Evolutionary conservation across 2,888 invertebrate genomes (phyloP).

Genomic region (Acrobasis repandana): DNA sequence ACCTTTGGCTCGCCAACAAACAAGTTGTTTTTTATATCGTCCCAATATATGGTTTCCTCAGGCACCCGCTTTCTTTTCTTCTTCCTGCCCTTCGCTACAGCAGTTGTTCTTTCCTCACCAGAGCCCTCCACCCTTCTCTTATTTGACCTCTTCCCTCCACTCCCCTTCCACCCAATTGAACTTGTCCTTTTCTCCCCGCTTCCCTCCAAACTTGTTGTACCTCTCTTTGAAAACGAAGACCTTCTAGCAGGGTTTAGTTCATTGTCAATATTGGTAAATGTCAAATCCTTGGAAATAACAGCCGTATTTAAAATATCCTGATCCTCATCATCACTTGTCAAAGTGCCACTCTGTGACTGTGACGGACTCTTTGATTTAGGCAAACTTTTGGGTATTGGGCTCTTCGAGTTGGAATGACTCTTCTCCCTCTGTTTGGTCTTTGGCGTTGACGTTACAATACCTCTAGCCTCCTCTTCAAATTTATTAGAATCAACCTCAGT

Average conservation of each 20-base stretch:
- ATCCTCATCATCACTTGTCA: too few species aligned
- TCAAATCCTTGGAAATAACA: too few species aligned
- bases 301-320: too few species aligned
- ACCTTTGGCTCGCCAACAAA: conserved; percentile 7
- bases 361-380: too few species aligned
- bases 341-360: too few species aligned
- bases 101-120: neutral
- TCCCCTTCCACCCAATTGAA: neutral
- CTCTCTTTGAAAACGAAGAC: too few species aligned
- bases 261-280: too few species aligned
- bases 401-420: too few species aligned
- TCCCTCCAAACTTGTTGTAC: too few species aligned
- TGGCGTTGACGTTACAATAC: conserved; percentile 4
- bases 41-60: neutral
- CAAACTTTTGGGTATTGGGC: too few species aligned
- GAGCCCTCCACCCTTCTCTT: neutral
- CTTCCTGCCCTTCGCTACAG: neutral
- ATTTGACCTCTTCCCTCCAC: neutral
- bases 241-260: too few species aligned
- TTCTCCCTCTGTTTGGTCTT: neutral
- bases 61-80: neutral
- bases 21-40: conserved; percentile 6
- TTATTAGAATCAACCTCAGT: neutral
- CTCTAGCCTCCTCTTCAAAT: neutral
- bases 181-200: neutral